Evolutionary conservation across 2,797 vertebrate species (phyloP).

Genomic region (Helostoma temminkii): DNA sequence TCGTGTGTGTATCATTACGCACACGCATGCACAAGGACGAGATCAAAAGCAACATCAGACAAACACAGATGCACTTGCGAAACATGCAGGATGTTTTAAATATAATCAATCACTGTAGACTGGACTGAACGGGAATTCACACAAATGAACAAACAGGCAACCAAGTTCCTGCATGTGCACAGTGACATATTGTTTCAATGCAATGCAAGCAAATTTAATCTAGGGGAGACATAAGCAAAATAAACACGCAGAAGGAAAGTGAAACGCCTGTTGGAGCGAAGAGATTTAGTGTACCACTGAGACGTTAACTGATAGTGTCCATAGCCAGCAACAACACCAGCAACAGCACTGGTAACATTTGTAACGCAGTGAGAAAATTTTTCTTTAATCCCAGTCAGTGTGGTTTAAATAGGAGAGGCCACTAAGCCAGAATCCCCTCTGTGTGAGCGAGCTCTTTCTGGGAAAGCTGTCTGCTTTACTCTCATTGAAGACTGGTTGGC

Average conservation of each 20-base stretch:
- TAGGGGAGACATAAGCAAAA: slow-evolving; percentile 41
- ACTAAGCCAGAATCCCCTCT: slow-evolving; percentile 83
- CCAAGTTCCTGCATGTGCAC: slow-evolving; percentile 9
- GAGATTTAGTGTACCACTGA: slow-evolving; percentile 28
- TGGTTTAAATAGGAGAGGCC: slow-evolving; percentile 83
- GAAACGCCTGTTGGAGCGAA: slow-evolving; percentile 1
- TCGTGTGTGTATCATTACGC: slow-evolving; percentile 31
- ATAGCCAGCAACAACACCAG: slow-evolving; percentile 51
- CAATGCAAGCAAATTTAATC: slow-evolving; percentile 48
- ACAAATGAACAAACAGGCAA: slow-evolving; percentile 46
- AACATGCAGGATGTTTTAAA: slow-evolving; percentile 40
- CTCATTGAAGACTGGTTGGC: slow-evolving; percentile 98
- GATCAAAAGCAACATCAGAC: slow-evolving; percentile 43
- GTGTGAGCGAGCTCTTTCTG: slow-evolving; percentile 83
- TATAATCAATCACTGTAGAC: slow-evolving; percentile 7
- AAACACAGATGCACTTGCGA: slow-evolving; percentile 41
- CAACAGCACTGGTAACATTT: slow-evolving; percentile 37
- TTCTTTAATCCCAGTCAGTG: slow-evolving; percentile 79
- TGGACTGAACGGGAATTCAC: slow-evolving; percentile 13
- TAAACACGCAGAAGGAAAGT: slow-evolving; percentile 32
- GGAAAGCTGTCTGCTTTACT: slow-evolving; percentile 87
- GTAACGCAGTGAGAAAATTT: slow-evolving; percentile 62
- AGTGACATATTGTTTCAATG: slow-evolving; percentile 54
- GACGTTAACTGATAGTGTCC: slow-evolving; percentile 56
- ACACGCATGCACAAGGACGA: slow-evolving; percentile 5